Conservation (phyloP, 2,113 vertebrate species). For the Silurus meridionalis region DNA sequence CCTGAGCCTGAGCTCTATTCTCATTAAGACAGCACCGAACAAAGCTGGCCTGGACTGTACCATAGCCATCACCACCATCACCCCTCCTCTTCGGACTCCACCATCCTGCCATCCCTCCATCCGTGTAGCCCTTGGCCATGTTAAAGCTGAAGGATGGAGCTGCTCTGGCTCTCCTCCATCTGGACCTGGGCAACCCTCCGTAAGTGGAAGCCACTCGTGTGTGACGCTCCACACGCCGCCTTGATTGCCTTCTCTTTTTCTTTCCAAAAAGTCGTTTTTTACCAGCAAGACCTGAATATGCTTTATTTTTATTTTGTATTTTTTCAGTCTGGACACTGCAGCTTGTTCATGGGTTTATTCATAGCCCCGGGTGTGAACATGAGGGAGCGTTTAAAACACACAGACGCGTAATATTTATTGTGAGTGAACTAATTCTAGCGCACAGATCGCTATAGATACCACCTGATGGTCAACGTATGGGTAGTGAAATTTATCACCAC, state of each 20-base stretch:
- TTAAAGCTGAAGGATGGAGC: constrained; percentile 37
- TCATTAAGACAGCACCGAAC: constrained; percentile 41
- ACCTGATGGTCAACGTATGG: neutral
- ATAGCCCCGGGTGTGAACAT: constrained; percentile 1
- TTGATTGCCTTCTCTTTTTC: constrained; percentile 49
- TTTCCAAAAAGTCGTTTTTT: neutral
- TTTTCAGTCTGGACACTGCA: neutral
- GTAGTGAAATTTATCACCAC: neutral
- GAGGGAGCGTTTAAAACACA: neutral
- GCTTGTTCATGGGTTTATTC: constrained; percentile 33
- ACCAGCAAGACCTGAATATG: constrained; percentile 43
- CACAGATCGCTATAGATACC: neutral
- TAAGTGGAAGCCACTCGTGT: constrained; percentile 52
- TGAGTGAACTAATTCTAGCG: neutral
- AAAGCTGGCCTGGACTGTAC: constrained; percentile 10
- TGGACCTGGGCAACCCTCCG: constrained; percentile 43
- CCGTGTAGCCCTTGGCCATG: neutral
- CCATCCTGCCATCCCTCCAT: neutral
- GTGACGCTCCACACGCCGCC: constrained; percentile 44
- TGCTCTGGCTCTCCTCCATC: constrained; percentile 42
- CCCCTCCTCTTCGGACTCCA: neutral
- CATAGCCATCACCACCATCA: neutral
- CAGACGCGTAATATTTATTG: neutral
- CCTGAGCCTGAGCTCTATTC: constrained; percentile 32
- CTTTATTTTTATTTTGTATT: neutral